Base-by-base conservation (phyloP, 2,113 vertebrate species). In the Forbesichthys papilliferus region DNA sequence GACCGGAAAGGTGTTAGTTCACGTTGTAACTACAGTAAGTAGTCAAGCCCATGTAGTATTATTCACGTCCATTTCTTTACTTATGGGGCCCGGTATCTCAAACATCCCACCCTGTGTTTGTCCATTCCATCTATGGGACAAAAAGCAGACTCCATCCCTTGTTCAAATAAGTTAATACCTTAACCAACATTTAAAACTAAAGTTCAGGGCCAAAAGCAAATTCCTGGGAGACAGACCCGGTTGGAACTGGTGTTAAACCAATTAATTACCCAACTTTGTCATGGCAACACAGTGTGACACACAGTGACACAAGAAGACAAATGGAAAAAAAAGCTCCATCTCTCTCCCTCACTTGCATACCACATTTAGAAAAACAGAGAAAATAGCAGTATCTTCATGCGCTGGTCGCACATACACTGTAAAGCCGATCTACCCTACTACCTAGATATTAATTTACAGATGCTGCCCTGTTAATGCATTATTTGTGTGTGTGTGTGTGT, bases 121-220 rank as follows among this genome's bases (percentile, higher is more conserved):
- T 79, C 68, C 85, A 86, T 88, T 88, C 90, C 78, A 73, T 73
- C 73, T 65, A 65, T n/a, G 12, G 84, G 81, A 83, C 85, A 77
- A 87, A 78, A 84, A 80, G 78, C 72, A 69, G 81, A 63, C 76
- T 52, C 82, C 83, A 88, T 87, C 86, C 75, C 71, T 82, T 86
- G 75, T 83, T 66, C 75, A 89, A 90, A 90, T 86, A 91, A 82
- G 81, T 86, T 83, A 88, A 88, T 87, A 81, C 84, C 83, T 88
- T 71, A 76, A 68, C 83, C 73, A 84, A 89, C 84, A 86, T 79
- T 73, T 87, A 79, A 83, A 88, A 89, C 82, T 85, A 88, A 89
- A 91, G 90, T 90, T 90, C 87, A 91, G 67, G 81, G 81, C 67
- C 78, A 78, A 74, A 86, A 76, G 70, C 78, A 81, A 74, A 90